Evolutionary conservation across 2,113 vertebrate species (phyloP), one percentile per base, ranked within the genome.

Genomic region (Sakesphorus luctuosus): DNA sequence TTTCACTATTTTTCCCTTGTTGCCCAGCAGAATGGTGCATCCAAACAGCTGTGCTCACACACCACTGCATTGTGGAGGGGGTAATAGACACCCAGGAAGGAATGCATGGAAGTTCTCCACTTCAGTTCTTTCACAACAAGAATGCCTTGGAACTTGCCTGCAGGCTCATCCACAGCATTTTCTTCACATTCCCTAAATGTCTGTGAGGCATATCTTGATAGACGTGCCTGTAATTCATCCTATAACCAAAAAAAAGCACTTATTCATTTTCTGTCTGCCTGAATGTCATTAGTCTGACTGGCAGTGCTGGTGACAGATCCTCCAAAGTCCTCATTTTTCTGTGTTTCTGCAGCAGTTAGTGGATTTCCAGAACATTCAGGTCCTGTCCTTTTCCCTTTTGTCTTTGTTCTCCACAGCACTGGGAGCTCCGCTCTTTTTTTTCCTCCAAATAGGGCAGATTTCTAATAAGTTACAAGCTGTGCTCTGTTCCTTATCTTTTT

Each of bases 401-500:
- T 17, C 35, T 2, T 33, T 84, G 53, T 68, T 89, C 17, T 36
- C 49, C n/a, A 10, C 35, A 35, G 47, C 35, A 50, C 40, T 56
- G 19, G 36, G 28, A 33, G 31, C 21, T 23, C 12, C 17, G 6
- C 53, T 65, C 29, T 19, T 23, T 26, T 53, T 52, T 26, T 3
- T 6, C 1, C 35, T 66, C 25, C 23, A 17, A 20, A 56, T 52
- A 20, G 10, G 25, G 7, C 28, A 50, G 59, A 35, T 53, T 67
- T 18, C 44, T 0, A 0, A 2, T 40, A 18, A 18, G 10, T 46
- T 36, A 2, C 13, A 49, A 72, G 21, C 80, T 67, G 18, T 20
- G 17, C 18, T 63, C 53, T 53, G 1, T 63, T 59, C n/a, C 43
- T 43, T 28, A 14, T 23, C 49, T 43, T 43, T 40, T 63, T 14